These are phyloP conservation scores for Elephas maximus DNA, from an alignment of 2,113 vertebrate species.

Conservation along the genomic window DNA sequence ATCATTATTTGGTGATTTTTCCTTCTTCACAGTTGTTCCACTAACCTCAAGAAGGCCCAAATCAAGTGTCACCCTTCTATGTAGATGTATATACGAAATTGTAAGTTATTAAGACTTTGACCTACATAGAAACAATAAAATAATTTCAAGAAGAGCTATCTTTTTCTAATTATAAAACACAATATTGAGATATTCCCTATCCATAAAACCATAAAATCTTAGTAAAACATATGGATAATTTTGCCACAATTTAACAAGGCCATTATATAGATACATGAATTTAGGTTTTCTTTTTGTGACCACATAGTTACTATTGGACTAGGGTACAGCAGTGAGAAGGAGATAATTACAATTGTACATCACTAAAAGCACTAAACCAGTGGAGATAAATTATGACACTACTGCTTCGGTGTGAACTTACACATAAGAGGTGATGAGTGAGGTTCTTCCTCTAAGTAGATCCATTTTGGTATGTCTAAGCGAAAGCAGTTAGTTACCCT, in stretches of 20 bases:
- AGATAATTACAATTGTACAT: not conserved
- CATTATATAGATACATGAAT: not conserved
- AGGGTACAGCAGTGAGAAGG: not conserved
- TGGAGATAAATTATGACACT: constrained; percentile 47
- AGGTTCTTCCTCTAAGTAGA: constrained; percentile 34
- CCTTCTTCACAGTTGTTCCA: not conserved
- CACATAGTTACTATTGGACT: not conserved
- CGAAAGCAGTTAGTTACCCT: constrained; percentile 52
- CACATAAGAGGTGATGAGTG: constrained; percentile 39
- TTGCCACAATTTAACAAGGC: not conserved
- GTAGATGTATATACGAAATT: not conserved
- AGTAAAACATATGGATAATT: not conserved
- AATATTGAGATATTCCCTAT: not conserved
- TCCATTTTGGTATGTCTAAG: constrained; percentile 40
- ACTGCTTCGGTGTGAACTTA: constrained; percentile 15
- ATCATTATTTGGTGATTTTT: not conserved
- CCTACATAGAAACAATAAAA: not conserved
- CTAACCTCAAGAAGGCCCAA: not conserved
- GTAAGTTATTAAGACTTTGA: not conserved
- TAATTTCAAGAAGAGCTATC: not conserved
- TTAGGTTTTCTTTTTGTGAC: constrained; percentile 65
- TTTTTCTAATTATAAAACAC: not conserved
- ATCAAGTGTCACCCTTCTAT: not conserved
- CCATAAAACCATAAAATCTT: not conserved
- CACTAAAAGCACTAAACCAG: constrained; percentile 29